Conservation (phyloP, 1,140 invertebrate genomes). For the Zaprionus camerounensis region DNA sequence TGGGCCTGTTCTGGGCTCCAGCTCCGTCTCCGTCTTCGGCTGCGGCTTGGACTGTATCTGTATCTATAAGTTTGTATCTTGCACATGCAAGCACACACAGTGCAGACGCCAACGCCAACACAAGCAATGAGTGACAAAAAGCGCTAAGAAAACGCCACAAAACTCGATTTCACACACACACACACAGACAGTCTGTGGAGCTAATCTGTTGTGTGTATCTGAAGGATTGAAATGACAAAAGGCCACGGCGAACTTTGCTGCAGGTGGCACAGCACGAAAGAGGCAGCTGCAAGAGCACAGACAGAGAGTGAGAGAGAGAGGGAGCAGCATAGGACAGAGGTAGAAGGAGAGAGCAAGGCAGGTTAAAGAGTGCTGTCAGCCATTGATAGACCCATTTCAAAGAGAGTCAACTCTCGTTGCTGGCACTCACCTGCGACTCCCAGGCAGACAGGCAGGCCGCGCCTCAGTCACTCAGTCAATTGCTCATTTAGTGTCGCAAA, state of each 20-base stretch:
- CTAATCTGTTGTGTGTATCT: conserved; percentile 74
- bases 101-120: conserved; percentile 38
- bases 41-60: conserved; percentile 18
- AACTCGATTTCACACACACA: conserved; percentile 29
- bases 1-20: conserved; percentile 21
- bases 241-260: conserved; percentile 35
- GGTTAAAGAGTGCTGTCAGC: background rate
- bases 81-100: conserved; percentile 47
- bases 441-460: no score
- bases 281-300: background rate
- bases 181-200: background rate
- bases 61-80: conserved; percentile 79
- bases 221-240: conserved; percentile 64
- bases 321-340: no score
- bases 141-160: conserved; percentile 25
- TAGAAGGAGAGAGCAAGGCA: no score
- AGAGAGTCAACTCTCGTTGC: background rate
- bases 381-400: conserved; percentile 39
- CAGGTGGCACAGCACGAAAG: conserved; percentile 30
- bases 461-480: conserved; percentile 66
- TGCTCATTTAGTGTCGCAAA: conserved; percentile 79
- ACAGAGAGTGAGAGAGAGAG: no score
- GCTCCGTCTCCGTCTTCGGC: conserved; percentile 7
- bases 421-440: conserved; percentile 14
- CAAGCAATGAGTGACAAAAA: conserved; percentile 45